phyloP scores from a whole-genome alignment of 2,797 vertebrate species.

The Pipistrellus nathusii region DNA sequence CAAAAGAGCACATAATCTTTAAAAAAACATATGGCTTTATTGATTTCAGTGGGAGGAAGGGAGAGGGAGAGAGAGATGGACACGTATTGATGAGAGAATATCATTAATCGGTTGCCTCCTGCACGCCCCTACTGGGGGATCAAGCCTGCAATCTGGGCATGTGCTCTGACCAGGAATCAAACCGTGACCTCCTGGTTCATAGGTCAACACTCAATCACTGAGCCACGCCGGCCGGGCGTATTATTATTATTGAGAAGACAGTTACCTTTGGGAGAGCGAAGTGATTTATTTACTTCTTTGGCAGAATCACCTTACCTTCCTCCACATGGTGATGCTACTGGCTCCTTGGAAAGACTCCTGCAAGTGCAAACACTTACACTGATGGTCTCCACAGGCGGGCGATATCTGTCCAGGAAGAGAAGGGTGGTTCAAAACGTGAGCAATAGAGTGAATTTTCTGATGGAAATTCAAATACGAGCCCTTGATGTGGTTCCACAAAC shows the following conservation, averaged over 20 bases:
- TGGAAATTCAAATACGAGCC: neutral
- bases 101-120: neutral
- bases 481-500: neutral
- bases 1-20: too few species aligned
- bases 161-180: neutral
- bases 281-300: neutral
- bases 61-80: neutral
- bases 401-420: neutral
- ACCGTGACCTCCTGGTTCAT: neutral
- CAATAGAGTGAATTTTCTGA: neutral
- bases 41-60: neutral
- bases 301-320: neutral
- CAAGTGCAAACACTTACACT: neutral
- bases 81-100: neutral
- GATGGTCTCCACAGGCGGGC: neutral
- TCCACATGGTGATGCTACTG: neutral
- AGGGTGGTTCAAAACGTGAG: neutral
- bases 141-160: neutral
- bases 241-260: neutral
- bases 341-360: neutral
- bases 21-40: neutral
- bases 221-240: too few species aligned
- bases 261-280: neutral
- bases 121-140: neutral
- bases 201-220: too few species aligned